Conservation (phyloP, 2,113 vertebrate genomes). For the Ammospiza nelsoni region DNA sequence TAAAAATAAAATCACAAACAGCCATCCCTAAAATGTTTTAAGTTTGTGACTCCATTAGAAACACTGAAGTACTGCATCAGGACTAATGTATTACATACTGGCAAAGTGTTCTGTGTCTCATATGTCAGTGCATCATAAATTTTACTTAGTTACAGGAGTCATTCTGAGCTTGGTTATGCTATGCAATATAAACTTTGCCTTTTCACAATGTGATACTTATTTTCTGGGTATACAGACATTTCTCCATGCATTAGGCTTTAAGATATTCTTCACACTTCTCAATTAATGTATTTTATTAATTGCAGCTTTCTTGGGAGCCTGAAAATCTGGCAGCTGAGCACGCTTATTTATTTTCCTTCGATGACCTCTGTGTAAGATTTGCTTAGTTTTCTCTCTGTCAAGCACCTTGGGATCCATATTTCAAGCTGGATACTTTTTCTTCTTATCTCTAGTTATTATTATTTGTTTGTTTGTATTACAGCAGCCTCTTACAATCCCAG, state of each 20-base stretch:
- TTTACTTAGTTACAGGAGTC: neutral
- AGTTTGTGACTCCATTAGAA: constrained; percentile 1
- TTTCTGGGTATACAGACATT: neutral
- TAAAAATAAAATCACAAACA: neutral
- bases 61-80: neutral
- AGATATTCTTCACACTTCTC: constrained; percentile 3
- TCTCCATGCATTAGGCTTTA: neutral
- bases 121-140: constrained; percentile 4
- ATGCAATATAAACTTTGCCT: neutral
- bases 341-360: constrained; percentile 59
- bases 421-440: constrained; percentile 56
- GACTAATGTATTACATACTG: neutral
- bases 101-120: neutral
- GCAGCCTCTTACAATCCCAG: constrained; percentile 52
- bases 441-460: constrained; percentile 65
- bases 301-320: constrained; percentile 26
- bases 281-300: constrained; percentile 60
- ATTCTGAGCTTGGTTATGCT: neutral
- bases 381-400: constrained; percentile 43
- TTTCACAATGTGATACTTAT: neutral
- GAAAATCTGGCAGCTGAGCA: constrained; percentile 17
- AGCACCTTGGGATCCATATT: constrained; percentile 55
- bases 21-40: neutral
- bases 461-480: constrained; percentile 67
- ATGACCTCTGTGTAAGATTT: constrained; percentile 48